A percentile compares a stretch with the other conserved stretches of the same genome.
Evolutionary conservation across 2,888 invertebrate species (phyloP).

Genomic region (Philonicus albiceps): DNA sequence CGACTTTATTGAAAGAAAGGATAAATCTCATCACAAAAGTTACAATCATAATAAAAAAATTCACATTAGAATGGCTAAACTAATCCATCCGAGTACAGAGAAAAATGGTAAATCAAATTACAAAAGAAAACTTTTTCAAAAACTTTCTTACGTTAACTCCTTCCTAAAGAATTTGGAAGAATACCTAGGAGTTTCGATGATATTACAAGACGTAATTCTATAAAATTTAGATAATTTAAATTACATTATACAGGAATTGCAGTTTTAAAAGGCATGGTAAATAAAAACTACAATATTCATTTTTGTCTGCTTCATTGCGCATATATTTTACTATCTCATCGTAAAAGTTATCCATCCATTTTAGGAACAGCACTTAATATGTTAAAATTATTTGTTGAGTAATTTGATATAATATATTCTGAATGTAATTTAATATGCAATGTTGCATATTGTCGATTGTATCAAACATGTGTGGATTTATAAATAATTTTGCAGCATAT

Average conservation of each 20-base stretch:
- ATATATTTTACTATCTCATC: neutral
- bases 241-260: neutral
- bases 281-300: too few relatives aligned
- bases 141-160: neutral
- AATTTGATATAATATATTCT: neutral
- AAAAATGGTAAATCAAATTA: neutral
- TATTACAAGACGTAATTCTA: neutral
- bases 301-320: neutral
- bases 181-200: neutral
- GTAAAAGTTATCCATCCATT: neutral
- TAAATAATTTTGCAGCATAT: neutral
- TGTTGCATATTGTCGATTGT: neutral
- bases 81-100: too few relatives aligned
- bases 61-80: too few relatives aligned
- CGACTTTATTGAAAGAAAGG: too few relatives aligned
- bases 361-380: neutral
- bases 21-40: too few relatives aligned
- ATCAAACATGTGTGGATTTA: neutral
- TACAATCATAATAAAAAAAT: too few relatives aligned
- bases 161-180: neutral
- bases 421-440: neutral
- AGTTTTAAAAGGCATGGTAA: too few relatives aligned
- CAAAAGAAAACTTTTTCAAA: neutral
- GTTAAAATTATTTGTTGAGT: neutral
- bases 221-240: neutral